phyloP scores from a whole-genome alignment of 2,113 vertebrate species.

The Platycercus adscitus region DNA sequence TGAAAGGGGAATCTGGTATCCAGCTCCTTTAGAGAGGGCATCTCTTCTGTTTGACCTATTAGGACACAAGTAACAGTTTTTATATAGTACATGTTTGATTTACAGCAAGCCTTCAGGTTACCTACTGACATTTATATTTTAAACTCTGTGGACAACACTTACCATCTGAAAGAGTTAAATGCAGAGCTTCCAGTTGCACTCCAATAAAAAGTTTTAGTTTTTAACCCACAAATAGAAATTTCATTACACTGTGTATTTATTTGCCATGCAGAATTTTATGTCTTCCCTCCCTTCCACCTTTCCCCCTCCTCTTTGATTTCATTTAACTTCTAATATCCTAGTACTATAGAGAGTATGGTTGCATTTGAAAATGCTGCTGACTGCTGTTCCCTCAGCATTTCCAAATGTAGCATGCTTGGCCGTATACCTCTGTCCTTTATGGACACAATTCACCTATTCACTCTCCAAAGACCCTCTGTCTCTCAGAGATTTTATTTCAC shows the following conservation, averaged over 20 bases:
- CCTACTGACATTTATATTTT: conserved; percentile 34
- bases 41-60: conserved; percentile 81
- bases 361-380: not conserved
- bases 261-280: not conserved
- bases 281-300: not conserved
- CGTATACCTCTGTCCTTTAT: not conserved
- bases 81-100: conserved; percentile 45
- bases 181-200: not conserved
- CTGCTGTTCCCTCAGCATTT: not conserved
- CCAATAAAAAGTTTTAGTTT: not conserved
- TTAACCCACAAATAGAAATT: not conserved
- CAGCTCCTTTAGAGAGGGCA: conserved; percentile 81
- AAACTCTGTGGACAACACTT: not conserved
- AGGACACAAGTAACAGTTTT: conserved; percentile 76
- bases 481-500: not conserved
- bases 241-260: not conserved
- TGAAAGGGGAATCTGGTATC: conserved; percentile 81
- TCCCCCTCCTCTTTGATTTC: not conserved
- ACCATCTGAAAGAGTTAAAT: conserved; percentile 25
- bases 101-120: conserved; percentile 44
- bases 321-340: not conserved
- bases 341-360: not conserved
- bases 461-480: not conserved
- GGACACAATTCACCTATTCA: not conserved
- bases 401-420: not conserved